Evolutionary conservation across 2,797 vertebrate species (phyloP), one percentile per base, ranked within the genome.

Genomic region (Peromyscus nudipes): DNA sequence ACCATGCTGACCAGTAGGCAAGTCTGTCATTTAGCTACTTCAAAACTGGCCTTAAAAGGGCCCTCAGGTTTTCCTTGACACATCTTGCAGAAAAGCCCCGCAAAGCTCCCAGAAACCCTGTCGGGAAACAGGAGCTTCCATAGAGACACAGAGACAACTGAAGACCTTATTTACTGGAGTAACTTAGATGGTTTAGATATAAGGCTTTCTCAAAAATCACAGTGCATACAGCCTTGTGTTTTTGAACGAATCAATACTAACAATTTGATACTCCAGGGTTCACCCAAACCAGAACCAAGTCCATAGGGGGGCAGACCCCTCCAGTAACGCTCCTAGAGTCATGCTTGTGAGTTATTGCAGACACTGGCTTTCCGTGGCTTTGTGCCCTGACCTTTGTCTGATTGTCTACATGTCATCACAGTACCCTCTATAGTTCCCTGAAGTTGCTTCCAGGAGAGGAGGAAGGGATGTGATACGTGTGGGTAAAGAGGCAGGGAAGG

Each of bases 291-390:
- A 65, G 60, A 43, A 64, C 14, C 8, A 29, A 65, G 82, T 55
- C 14, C 60, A 31, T 19, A 3, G 21, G 2, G 11, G 31, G n/a
- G 19, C 40, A 62, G 65, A 34, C 4, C 27, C 60, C 43, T 21
- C 25, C 2, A 1, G 12, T 25, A 0, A 8, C 4, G 1, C 2
- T 11, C 17, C 25, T 27, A 0, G 3, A 34, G 23, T 4, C 19
- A 0, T 16, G 12, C n/a, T 81, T 77, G 5, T 46, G 67, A 73
- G 76, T 62, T 73, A 80, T 34, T 14, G 29, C 52, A 75, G 19
- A n/a, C 16, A 23, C 12, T 1, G 0, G 4, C 64, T 67, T 75
- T 49, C 55, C 16, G 46, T 31, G 19, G 7, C 17, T 85, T 60
- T 43, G 62, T n/a, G 31, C 80, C 65, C 60, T 55, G 52, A 10